Evolutionary conservation across 1,140 invertebrate species (phyloP), one percentile per base, ranked within the genome.

Genomic region (Anastrepha obliqua): DNA sequence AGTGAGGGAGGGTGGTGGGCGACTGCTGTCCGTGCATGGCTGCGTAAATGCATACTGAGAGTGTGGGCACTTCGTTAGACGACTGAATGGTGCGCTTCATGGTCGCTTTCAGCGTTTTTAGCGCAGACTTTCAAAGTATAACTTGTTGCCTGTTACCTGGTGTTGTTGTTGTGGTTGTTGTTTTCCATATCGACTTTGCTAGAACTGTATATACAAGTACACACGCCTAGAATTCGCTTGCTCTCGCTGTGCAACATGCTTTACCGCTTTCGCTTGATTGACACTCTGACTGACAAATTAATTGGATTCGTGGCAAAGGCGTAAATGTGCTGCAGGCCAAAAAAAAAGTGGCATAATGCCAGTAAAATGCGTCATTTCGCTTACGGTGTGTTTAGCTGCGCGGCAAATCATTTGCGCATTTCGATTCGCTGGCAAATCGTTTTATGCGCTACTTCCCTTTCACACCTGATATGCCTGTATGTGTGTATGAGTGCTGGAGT

Each of bases 221-320:
- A 74, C 11, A 11, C 11, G 51, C 51, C 51, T 5, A 5, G 0
- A 11, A 55, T 74, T 74, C 67, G 6, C 6, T 55, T 8, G 51
- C 51, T 29, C 65, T 42, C 67, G 67, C 39, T n/a, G 1, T n/a
- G 42, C 67, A 74, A 74, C 67, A 74, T 44, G 67, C 67, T 74
- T 74, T 74, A 8, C 42, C 67, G 67, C 67, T 74, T 74, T 74
- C 67, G 67, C 42, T 74, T 74, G 67, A 74, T 74, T 74, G 67
- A 74, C 67, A 74, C 42, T 47, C 42, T 74, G 67, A 74, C 67
- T 74, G 67, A 74, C 67, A 74, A 74, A 74, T 74, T 74, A 74
- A 74, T 74, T 74, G 67, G 67, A 74, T 74, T 74, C 67, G 67
- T 74, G 42, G 67, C 42, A n/a, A 74, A 74, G 67, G 67, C 67